Percentiles rank a stretch among this genome's conserved stretches.
These are phyloP conservation scores for Palythoa grandis DNA, from an alignment of 92 coral and sea anemone genomes.

Conservation along the genomic window DNA sequence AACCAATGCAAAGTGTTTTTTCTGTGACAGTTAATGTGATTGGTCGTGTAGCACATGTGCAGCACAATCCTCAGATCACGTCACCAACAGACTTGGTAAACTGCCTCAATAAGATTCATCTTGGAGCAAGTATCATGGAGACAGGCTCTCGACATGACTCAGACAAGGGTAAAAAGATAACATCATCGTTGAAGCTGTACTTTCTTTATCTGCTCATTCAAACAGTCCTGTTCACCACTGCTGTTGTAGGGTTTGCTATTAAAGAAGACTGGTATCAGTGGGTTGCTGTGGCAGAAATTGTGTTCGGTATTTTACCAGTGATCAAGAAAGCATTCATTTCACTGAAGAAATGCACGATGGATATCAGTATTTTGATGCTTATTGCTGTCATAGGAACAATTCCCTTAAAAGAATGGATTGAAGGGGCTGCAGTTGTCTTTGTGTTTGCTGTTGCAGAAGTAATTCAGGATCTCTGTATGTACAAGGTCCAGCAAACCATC, in stretches of 20 bases:
- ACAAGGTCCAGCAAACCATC: slow-evolving; percentile 92
- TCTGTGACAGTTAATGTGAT: slow-evolving; percentile 92
- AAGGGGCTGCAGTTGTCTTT: slow-evolving; percentile 95
- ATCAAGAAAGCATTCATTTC: slow-evolving; percentile 73
- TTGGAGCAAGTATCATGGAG: slow-evolving; percentile 97
- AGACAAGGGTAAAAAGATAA: slow-evolving; percentile 54
- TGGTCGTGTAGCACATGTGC: slow-evolving; percentile 94
- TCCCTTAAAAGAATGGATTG: slow-evolving; percentile 88
- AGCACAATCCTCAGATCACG: slow-evolving; percentile 87
- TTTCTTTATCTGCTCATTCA: slow-evolving; percentile 68
- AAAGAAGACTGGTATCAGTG: slow-evolving; percentile 79
- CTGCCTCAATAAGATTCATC: slow-evolving; percentile 83
- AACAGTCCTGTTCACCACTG: slow-evolving; percentile 64
- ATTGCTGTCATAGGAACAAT: slow-evolving; percentile 93
- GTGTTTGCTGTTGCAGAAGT: slow-evolving; percentile 87
- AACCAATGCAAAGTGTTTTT: slow-evolving; percentile 75
- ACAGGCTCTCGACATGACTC: slow-evolving; percentile 71
- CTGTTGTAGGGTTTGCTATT: slow-evolving; percentile 66
- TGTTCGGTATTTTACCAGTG: slow-evolving; percentile 83
- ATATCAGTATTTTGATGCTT: slow-evolving; percentile 83
- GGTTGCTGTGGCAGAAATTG: slow-evolving; percentile 89
- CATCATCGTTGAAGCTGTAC: slow-evolving; percentile 63
- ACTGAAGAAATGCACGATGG: slow-evolving; percentile 70
- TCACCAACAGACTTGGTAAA: slow-evolving; percentile 79
- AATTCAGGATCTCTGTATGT: slow-evolving; percentile 82